These are phyloP conservation scores for Yponomeuta sedellus DNA, from an alignment of 2,888 invertebrate genomes.

Conservation along the genomic window DNA sequence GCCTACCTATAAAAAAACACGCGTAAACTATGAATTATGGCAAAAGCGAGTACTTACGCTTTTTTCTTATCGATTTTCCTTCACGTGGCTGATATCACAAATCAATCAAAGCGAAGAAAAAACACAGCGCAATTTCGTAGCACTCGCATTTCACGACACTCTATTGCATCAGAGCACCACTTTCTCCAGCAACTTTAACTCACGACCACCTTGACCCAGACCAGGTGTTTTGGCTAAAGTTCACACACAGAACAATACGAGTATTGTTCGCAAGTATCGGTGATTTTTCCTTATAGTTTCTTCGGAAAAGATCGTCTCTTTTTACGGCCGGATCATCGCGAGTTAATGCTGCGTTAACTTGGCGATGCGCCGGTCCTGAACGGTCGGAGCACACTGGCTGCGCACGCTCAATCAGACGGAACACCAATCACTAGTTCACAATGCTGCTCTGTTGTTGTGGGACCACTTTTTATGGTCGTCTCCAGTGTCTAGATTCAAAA, in stretches of 20 bases:
- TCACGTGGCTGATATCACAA: neutral
- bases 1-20: conserved; percentile 13
- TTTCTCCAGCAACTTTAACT: neutral
- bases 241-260: too few species aligned
- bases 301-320: neutral
- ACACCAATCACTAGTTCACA: neutral
- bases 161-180: neutral
- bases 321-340: neutral
- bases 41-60: neutral
- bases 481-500: too few species aligned
- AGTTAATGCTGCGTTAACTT: neutral
- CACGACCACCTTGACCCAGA: neutral
- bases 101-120: neutral
- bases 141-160: neutral
- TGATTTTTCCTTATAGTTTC: too few species aligned
- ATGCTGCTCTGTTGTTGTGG: neutral
- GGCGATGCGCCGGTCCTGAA: neutral
- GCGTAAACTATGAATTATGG: neutral
- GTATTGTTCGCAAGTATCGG: too few species aligned
- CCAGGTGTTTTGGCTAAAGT: neutral
- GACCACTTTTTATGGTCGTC: neutral
- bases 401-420: neutral
- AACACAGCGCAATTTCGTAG: neutral
- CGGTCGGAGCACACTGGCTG: neutral
- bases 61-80: neutral